A percentile compares a stretch with the other conserved stretches of the same genome.
These are phyloP conservation scores for Palythoa grandis DNA, from an alignment of 92 coral and sea anemone species.

Conservation along the genomic window DNA sequence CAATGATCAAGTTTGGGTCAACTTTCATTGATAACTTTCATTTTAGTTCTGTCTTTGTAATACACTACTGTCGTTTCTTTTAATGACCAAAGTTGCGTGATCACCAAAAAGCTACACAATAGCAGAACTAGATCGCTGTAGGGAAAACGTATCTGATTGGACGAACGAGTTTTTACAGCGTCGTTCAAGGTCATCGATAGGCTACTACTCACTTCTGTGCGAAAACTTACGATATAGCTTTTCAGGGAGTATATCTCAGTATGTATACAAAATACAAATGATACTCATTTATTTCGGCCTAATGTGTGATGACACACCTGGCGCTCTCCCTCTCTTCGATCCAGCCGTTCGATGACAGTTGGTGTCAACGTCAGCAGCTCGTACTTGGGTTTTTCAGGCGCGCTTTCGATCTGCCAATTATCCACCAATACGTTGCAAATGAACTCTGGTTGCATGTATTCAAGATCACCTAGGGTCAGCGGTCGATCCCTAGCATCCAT, in stretches of 20 bases:
- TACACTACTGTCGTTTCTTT: too few relatives aligned
- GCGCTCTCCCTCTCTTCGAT: constrained; percentile 40
- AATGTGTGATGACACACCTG: constrained; percentile 5
- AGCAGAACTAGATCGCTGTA: too few relatives aligned
- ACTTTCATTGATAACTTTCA: too few relatives aligned
- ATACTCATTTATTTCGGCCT: background rate
- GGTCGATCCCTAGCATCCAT: constrained; percentile 28
- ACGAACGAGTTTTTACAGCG: too few relatives aligned
- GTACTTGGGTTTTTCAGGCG: constrained; percentile 35
- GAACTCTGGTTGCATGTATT: constrained; percentile 51
- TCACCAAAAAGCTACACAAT: too few relatives aligned
- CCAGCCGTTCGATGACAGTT: constrained; percentile 57
- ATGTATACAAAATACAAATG: background rate
- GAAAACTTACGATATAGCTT: too few relatives aligned
- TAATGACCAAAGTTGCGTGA: too few relatives aligned
- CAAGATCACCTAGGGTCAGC: constrained; percentile 46
- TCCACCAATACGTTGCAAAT: constrained; percentile 56
- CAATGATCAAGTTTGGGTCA: too few relatives aligned
- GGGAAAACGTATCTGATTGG: too few relatives aligned
- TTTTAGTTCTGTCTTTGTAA: too few relatives aligned
- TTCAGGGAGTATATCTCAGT: background rate
- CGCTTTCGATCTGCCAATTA: constrained; percentile 40
- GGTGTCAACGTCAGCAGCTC: constrained; percentile 54
- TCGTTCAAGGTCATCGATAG: too few relatives aligned
- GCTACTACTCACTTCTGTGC: too few relatives aligned